A percentile compares a stretch with the other conserved stretches of the same genome.
These are phyloP conservation scores for Microplitis demolitor DNA, from an alignment of 1,140 invertebrate genomes.

Conservation along the genomic window DNA sequence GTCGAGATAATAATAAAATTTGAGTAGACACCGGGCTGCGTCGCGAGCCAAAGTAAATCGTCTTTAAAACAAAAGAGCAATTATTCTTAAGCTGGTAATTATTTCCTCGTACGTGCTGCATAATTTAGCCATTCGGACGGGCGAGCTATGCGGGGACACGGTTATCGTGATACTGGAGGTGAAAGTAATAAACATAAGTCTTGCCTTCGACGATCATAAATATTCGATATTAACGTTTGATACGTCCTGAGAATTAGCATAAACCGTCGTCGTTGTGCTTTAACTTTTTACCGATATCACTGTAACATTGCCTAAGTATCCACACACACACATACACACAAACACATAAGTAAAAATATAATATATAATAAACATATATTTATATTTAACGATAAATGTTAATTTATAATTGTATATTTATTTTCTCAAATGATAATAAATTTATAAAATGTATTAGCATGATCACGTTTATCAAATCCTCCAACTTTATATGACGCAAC, in stretches of 20 bases:
- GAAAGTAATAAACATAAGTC: constrained; percentile 59
- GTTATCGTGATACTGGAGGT: constrained; percentile 49
- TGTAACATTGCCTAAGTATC: no score
- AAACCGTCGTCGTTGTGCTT: constrained; percentile 34
- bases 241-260: constrained; percentile 54
- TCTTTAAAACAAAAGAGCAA: constrained; percentile 27
- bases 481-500: constrained; percentile 16
- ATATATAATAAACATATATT: neutral
- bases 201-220: constrained; percentile 56
- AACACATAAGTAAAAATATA: neutral
- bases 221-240: constrained; percentile 59
- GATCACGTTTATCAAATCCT: constrained; percentile 6
- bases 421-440: no score
- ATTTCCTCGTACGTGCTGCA: constrained; percentile 26
- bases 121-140: constrained; percentile 32
- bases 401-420: neutral
- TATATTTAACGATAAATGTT: neutral
- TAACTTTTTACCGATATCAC: neutral
- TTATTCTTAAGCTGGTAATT: constrained; percentile 31
- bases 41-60: neutral
- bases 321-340: no score
- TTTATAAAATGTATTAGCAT: neutral
- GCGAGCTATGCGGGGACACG: constrained; percentile 30
- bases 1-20: neutral
- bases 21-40: neutral